phyloP scores from a whole-genome alignment of 2,113 vertebrate genomes.

The Prolemur simus region DNA sequence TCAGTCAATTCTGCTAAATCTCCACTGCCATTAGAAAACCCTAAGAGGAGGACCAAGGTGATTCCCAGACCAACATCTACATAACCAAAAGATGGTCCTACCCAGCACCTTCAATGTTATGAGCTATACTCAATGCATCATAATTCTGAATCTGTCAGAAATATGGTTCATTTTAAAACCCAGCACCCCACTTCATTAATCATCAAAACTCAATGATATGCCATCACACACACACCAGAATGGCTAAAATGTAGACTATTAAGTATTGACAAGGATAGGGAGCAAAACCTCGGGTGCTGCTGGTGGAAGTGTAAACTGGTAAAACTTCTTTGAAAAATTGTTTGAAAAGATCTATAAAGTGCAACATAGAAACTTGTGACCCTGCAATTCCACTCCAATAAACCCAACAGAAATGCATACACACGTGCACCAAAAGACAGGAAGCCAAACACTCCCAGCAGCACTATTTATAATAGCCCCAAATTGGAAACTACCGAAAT shows the following conservation, averaged over 20 bases:
- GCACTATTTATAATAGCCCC: not conserved
- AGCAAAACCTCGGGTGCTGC: not conserved
- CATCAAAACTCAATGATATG: not conserved
- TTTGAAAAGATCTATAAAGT: not conserved
- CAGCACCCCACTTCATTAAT: not conserved
- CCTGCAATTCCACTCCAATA: not conserved
- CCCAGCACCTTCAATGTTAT: no score
- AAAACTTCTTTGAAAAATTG: not conserved
- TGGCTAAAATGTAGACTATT: fast-evolving
- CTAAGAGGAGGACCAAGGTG: no score
- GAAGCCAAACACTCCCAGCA: not conserved
- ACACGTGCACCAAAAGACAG: not conserved
- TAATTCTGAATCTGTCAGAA: not conserved
- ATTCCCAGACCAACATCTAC: not conserved
- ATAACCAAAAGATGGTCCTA: not conserved
- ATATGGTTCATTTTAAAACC: not conserved
- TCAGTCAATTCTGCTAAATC: not conserved
- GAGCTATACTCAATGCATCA: not conserved
- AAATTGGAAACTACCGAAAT: fast-evolving
- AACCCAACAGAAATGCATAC: not conserved
- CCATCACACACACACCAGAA: not conserved
- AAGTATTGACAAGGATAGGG: fast-evolving
- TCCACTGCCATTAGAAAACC: not conserved
- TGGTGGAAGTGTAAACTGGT: not conserved
- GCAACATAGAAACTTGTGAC: not conserved